Percentiles rank a stretch among this genome's conserved stretches.
phyloP scores from a whole-genome alignment of 2,888 invertebrate genomes.

The Orthosia incerta region DNA sequence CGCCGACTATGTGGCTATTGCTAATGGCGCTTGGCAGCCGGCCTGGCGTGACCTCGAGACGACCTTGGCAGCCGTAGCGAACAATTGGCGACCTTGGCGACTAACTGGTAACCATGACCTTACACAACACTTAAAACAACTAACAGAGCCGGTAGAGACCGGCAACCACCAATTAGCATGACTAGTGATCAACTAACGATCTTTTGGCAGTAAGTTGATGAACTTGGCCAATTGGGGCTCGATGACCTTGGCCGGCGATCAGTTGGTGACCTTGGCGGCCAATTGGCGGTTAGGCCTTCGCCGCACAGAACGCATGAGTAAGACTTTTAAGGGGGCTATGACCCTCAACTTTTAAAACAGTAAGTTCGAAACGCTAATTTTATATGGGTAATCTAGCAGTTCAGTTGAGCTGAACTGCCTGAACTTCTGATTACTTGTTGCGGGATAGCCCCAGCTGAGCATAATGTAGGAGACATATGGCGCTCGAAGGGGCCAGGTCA shows the following conservation, averaged over 20 bases:
- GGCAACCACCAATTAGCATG: conserved; percentile 70
- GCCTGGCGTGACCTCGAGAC: conserved; percentile 71
- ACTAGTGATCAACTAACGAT: conserved; percentile 71
- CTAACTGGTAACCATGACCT: conserved; percentile 66
- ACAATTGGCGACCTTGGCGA: conserved; percentile 66
- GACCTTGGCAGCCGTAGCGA: conserved; percentile 69
- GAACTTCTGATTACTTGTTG: conserved; percentile 21
- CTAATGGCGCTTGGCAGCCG: conserved; percentile 82
- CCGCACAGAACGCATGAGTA: conserved; percentile 47
- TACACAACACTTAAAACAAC: conserved; percentile 67
- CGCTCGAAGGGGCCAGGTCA: conserved; percentile 2
- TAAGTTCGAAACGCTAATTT: conserved; percentile 23
- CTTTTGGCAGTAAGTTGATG: conserved; percentile 73
- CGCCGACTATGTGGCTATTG: conserved; percentile 91
- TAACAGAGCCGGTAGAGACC: conserved; percentile 61
- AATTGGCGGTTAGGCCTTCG: conserved; percentile 61
- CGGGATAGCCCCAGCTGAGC: conserved; percentile 23
- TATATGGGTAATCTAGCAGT: conserved; percentile 10
- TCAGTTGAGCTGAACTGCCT: conserved; percentile 16
- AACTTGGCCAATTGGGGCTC: conserved; percentile 67
- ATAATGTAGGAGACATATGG: conserved; percentile 9
- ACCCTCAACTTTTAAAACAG: conserved; percentile 7
- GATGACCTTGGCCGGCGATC: conserved; percentile 62
- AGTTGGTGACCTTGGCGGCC: conserved; percentile 69
- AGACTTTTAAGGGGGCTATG: conserved; percentile 8